Evolutionary conservation across 2,888 invertebrate genomes (phyloP), one percentile per base, ranked within the genome.

Genomic region (Sinodicranocentrus sp.): DNA sequence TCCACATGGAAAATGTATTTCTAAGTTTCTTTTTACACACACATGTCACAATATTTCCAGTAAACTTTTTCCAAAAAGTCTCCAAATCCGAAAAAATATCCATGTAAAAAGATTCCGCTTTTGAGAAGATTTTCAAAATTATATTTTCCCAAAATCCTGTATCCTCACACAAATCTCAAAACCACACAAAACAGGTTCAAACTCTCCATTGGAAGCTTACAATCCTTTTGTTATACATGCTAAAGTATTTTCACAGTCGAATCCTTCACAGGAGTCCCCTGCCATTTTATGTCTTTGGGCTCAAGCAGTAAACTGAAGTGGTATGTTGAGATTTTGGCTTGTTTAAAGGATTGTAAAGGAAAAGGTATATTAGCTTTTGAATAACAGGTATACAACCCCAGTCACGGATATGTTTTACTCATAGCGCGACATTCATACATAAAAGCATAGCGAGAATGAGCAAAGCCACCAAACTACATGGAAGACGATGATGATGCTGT

Each of bases 231-330:
- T 43, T 43, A 63, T 71, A 57, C 82, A 75, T 82, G 82, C 82
- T 57, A 59, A 39, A 59, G 33, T 44, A 59, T 73, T 67, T 73
- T 61, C 75, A 67, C 33, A 52, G 17, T 13, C 1, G 21, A 68
- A 59, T 68, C 57, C 48, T 44, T 73, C 73, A 82, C 61, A 75
- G 82, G 28, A 52, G 26, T 68, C 82, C 80, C 80, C 73, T 75
- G 52, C 65, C 72, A 39, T 80, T 67, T 21, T 82, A 21, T 59
- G 43, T 82, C 82, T 54, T 59, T 75, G 82, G 82, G 76, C 82
- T 82, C 82, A 75, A 67, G 48, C 59, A 75, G 71, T 70, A 82
- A 75, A 82, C 82, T 82, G 76, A 76, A 75, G 21, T 33, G 48
- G 82, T 76, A 68, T 82, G 82, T 75, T 28, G 73, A 68, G 68